phyloP scores from a whole-genome alignment of 2,797 vertebrate species.

The Paratrypauchen microcephalus region DNA sequence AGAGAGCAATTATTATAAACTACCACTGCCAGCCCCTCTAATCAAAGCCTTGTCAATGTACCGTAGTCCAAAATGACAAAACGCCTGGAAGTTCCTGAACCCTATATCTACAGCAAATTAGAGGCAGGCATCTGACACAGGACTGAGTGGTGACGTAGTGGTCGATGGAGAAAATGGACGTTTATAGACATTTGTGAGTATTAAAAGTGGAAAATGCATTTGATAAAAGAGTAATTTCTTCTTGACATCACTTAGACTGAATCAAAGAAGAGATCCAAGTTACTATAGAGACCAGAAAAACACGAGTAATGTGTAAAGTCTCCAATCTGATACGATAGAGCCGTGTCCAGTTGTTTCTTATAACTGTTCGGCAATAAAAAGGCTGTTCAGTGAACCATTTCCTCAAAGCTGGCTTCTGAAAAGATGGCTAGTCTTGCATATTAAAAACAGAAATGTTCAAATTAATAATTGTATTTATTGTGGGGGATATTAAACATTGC shows the following conservation, averaged over 20 bases:
- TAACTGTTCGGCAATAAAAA: neutral
- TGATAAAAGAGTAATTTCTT: slow-evolving; percentile 29
- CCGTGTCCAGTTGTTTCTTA: slow-evolving; percentile 21
- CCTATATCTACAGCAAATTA: slow-evolving; percentile 48
- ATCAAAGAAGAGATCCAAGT: slow-evolving; percentile 20
- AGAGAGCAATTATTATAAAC: slow-evolving; percentile 51
- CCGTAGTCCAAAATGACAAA: slow-evolving; percentile 34
- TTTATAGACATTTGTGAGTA: slow-evolving; percentile 39
- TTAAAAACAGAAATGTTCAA: too few relatives aligned
- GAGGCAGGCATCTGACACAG: slow-evolving; percentile 41
- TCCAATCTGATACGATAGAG: slow-evolving; percentile 9
- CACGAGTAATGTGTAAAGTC: neutral
- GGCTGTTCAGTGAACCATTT: neutral
- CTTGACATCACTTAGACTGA: slow-evolving; percentile 31
- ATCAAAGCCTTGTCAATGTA: slow-evolving; percentile 41
- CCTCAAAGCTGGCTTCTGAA: neutral
- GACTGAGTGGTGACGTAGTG: slow-evolving; percentile 41
- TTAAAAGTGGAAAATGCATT: slow-evolving; percentile 28
- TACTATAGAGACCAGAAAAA: neutral
- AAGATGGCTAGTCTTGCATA: too few relatives aligned
- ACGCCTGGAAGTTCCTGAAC: slow-evolving; percentile 16
- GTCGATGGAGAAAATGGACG: slow-evolving; percentile 28
- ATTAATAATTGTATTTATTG: too few relatives aligned
- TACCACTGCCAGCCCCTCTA: slow-evolving; percentile 33
- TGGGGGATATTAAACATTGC: too few relatives aligned